A percentile compares a stretch with the other conserved stretches of the same genome.
These are phyloP conservation scores for Theretra japonica DNA, from an alignment of 2,888 invertebrate genomes.

Conservation along the genomic window DNA sequence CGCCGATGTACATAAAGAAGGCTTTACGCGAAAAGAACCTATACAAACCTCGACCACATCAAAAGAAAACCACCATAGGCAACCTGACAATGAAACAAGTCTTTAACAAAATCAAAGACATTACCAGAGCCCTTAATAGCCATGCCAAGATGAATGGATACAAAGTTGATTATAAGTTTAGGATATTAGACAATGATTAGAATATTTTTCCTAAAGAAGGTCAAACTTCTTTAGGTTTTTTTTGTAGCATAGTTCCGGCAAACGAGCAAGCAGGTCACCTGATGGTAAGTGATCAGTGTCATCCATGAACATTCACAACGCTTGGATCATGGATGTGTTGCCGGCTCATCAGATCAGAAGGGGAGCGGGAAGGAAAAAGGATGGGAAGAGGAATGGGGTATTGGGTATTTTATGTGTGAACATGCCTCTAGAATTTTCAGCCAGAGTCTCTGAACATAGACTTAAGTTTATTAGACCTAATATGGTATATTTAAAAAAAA, in stretches of 20 bases:
- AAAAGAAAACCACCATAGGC: slow-evolving; percentile 51
- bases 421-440: not conserved
- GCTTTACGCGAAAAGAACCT: slow-evolving; percentile 56
- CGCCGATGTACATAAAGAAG: slow-evolving; percentile 60
- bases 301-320: too few species aligned
- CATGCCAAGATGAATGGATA: slow-evolving; percentile 69
- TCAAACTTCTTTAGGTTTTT: too few species aligned
- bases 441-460: too few species aligned
- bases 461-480: too few species aligned
- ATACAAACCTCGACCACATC: slow-evolving; percentile 42
- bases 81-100: slow-evolving; percentile 63
- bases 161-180: slow-evolving; percentile 71
- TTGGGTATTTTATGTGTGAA: not conserved
- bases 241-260: too few species aligned
- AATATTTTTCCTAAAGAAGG: not conserved
- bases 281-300: too few species aligned
- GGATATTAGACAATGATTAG: slow-evolving; percentile 41
- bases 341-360: too few species aligned
- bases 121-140: slow-evolving; percentile 59
- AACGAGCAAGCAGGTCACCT: too few species aligned
- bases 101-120: slow-evolving; percentile 62
- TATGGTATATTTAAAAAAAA: too few species aligned
- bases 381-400: too few species aligned
- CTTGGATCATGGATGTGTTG: too few species aligned
- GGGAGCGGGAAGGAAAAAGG: too few species aligned